Base-by-base conservation (phyloP, 1,140 invertebrate genomes). In the Andrena cerasifolii region DNA sequence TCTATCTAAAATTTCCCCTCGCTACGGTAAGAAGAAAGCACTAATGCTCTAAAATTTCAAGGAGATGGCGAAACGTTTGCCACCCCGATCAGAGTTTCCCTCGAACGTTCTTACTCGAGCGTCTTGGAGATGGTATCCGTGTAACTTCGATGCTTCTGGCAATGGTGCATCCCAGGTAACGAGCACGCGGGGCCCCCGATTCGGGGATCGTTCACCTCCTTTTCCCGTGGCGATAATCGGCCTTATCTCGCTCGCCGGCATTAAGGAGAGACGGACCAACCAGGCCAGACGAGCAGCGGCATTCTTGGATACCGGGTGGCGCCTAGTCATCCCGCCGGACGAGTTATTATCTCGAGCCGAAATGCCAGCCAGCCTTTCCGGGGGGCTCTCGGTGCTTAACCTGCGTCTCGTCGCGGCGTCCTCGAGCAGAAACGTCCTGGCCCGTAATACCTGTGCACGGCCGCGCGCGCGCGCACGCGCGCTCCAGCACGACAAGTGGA, bases 261-360 rank as follows among this genome's bases (percentile, higher is more conserved):
- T 85, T 78, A 74, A 74, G 65, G 31, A 45, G 47, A 31, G 47
- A 26, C 79, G 49, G 61, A 83, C 26, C 31, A 49, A 47, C 51
- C 28, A 26, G 77, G 18, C 56, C 47, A 54, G 71, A 66, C 77
- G 59, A 65, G 40, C 43, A 59, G 21, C 87, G 83, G 79, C 87
- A 90, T 90, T 90, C 86, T 84, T 87, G 88, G 82, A 86, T 85
- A 84, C 62, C 82, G 85, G 83, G 72, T 86, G 89, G 86, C 88
- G 89, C 88, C 89, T 87, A 89, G 83, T 88, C 82, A 86, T 88
- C 82, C 62, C 43, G 51, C 47, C 62, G 78, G 78, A 86, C 87
- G 80, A 89, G 82, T 91, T 90, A 89, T 91, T 90, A 90, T 91
- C 89, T 90, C 83, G 71, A 86, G 78, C 80, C 86, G 84, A 90